Conservation (phyloP, 2,888 invertebrate species). For the Drosophila basisetae region DNA sequence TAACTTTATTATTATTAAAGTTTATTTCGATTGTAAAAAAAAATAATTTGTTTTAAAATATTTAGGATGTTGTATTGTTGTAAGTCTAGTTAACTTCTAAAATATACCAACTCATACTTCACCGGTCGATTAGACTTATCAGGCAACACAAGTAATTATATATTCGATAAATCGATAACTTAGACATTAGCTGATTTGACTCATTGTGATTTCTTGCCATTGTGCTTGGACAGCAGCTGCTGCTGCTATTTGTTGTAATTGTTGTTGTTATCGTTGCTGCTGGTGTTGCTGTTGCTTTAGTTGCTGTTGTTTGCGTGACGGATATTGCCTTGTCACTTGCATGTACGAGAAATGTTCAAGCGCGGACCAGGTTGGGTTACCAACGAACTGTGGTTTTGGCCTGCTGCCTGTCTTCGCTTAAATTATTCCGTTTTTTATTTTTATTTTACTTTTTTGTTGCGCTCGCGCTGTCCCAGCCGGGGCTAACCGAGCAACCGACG, state of each 20-base stretch:
- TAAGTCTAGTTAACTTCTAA: not conserved
- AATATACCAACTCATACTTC: not conserved
- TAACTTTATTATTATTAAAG: not conserved
- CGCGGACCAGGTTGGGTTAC: slow-evolving; percentile 53
- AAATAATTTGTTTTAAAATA: not conserved
- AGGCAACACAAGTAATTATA: not conserved
- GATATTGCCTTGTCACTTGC: slow-evolving; percentile 81
- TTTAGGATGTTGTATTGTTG: not conserved
- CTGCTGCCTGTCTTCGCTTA: slow-evolving; percentile 23
- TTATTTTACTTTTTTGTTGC: slow-evolving; percentile 15
- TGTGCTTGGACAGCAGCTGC: slow-evolving; percentile 29
- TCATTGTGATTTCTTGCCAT: slow-evolving; percentile 39
- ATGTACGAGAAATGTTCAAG: slow-evolving; percentile 75
- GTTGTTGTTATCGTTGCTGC: slow-evolving; percentile 4
- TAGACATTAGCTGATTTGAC: slow-evolving; percentile 6
- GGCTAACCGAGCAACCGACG: slow-evolving; percentile 3
- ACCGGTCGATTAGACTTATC: not conserved
- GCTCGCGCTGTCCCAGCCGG: slow-evolving; percentile 5
- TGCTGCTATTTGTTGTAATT: not conserved
- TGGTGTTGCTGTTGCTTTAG: slow-evolving; percentile 37
- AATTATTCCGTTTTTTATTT: slow-evolving; percentile 27
- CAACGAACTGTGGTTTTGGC: slow-evolving; percentile 33
- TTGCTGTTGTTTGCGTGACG: slow-evolving; percentile 76
- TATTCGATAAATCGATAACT: not conserved
- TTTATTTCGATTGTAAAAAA: not conserved